Percentiles rank a stretch among this genome's conserved stretches.
Evolutionary conservation across 2,888 invertebrate genomes (phyloP).

Genomic region (Chymomyza fuscimana): DNA sequence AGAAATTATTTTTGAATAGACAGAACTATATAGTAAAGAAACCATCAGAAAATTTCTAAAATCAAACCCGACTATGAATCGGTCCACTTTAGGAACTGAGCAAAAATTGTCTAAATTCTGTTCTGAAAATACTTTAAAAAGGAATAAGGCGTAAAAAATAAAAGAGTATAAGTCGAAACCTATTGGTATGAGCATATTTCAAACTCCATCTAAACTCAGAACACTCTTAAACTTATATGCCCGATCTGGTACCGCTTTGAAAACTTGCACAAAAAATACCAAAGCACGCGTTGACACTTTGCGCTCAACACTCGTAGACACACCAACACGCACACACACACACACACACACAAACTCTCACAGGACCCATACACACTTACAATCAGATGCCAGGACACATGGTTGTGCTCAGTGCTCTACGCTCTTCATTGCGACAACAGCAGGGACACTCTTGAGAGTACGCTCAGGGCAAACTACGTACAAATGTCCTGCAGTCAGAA

Average conservation of each 20-base stretch:
- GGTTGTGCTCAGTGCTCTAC: constrained; percentile 20
- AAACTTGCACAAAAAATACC: constrained; percentile 49
- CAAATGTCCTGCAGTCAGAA: constrained; percentile 47
- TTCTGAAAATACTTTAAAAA: no score
- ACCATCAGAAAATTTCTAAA: no score
- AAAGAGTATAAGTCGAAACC: no score
- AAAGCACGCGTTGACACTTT: constrained; percentile 72
- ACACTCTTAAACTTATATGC: neutral
- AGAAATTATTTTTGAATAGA: no score
- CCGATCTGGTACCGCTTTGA: neutral
- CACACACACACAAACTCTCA: constrained; percentile 2
- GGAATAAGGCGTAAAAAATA: no score
- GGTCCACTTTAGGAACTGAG: no score
- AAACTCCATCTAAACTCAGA: neutral
- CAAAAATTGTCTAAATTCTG: no score
- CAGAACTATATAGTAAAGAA: no score
- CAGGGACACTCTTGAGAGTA: constrained; percentile 54
- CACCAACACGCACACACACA: constrained; percentile 22
- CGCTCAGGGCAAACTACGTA: constrained; percentile 55
- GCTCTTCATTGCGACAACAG: constrained; percentile 44
- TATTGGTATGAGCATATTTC: no score
- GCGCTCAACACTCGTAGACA: constrained; percentile 62
- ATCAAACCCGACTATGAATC: no score
- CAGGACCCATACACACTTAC: constrained; percentile 6
- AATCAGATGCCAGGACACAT: constrained; percentile 27